Percentiles rank a stretch among this genome's conserved stretches.
These are phyloP conservation scores for Oscheius onirici DNA, from an alignment of 2,888 invertebrate species.

Conservation along the genomic window DNA sequence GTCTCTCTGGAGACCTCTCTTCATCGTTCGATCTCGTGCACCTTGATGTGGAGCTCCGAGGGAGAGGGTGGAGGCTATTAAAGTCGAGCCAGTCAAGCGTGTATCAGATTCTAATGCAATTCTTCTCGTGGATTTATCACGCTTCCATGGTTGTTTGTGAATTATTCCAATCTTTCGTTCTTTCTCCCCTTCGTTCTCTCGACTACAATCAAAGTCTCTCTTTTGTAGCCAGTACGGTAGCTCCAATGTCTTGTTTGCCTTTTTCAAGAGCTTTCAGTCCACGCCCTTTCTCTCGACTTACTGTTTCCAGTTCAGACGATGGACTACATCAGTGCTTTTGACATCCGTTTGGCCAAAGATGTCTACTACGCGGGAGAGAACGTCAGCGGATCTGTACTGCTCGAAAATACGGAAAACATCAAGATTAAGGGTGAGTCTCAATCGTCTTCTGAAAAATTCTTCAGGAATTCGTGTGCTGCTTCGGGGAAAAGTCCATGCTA, in stretches of 20 bases:
- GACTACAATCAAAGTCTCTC: neutral
- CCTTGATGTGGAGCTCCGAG: slow-evolving; percentile 9
- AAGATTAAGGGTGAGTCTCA: slow-evolving; percentile 78
- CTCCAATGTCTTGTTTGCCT: no score
- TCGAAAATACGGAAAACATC: slow-evolving; percentile 82
- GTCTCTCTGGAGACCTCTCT: slow-evolving; percentile 25
- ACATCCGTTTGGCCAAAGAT: slow-evolving; percentile 80
- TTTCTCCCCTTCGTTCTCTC: neutral
- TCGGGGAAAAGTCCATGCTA: slow-evolving; percentile 81
- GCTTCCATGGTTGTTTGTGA: neutral
- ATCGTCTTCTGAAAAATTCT: slow-evolving; percentile 6
- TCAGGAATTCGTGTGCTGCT: slow-evolving; percentile 78
- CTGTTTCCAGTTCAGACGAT: slow-evolving; percentile 72
- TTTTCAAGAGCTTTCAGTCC: neutral
- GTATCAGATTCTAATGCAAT: slow-evolving; percentile 10
- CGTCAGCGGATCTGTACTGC: slow-evolving; percentile 79
- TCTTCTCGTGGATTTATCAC: slow-evolving; percentile 2
- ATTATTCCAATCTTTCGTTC: neutral
- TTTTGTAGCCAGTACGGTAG: no score
- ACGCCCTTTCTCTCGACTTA: neutral
- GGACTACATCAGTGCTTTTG: slow-evolving; percentile 83
- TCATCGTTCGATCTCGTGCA: slow-evolving; percentile 26
- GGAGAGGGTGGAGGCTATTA: neutral
- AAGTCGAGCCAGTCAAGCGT: neutral
- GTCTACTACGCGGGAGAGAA: slow-evolving; percentile 82